Conservation (phyloP, 2,113 vertebrate species). For the Cheilinus undulatus region DNA sequence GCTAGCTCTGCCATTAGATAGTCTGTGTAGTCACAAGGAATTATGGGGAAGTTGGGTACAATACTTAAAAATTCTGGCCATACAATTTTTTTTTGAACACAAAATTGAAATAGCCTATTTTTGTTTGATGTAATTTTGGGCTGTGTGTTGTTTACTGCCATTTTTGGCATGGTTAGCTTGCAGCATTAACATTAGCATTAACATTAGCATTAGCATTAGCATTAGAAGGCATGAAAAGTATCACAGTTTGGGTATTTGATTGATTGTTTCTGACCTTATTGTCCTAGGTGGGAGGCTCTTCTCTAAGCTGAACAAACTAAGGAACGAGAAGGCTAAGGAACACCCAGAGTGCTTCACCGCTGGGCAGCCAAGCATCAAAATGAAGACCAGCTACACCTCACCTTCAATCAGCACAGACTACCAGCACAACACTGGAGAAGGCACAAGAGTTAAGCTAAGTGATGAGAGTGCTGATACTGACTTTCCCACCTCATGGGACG, state of each 20-base stretch:
- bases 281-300: slow-evolving; percentile 91
- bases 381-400: slow-evolving; percentile 78
- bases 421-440: slow-evolving; percentile 53
- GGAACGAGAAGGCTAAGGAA: slow-evolving; percentile 76
- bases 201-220: background rate
- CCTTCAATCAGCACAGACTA: slow-evolving; percentile 72
- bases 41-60: too few relatives aligned
- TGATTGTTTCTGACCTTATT: background rate
- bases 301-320: slow-evolving; percentile 86
- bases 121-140: too few relatives aligned
- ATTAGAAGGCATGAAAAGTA: background rate
- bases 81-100: too few relatives aligned
- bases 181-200: too few relatives aligned
- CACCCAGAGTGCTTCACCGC: slow-evolving; percentile 75
- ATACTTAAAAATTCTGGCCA: too few relatives aligned
- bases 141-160: too few relatives aligned
- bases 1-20: too few relatives aligned
- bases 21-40: too few relatives aligned
- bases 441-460: background rate
- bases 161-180: too few relatives aligned
- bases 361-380: slow-evolving; percentile 70
- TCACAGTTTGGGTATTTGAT: background rate
- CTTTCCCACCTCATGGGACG: slow-evolving; percentile 75
- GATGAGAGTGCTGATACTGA: slow-evolving; percentile 68
- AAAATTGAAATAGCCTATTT: too few relatives aligned